Conservation (phyloP, 2,113 vertebrate genomes). For the Holacanthus passer region DNA sequence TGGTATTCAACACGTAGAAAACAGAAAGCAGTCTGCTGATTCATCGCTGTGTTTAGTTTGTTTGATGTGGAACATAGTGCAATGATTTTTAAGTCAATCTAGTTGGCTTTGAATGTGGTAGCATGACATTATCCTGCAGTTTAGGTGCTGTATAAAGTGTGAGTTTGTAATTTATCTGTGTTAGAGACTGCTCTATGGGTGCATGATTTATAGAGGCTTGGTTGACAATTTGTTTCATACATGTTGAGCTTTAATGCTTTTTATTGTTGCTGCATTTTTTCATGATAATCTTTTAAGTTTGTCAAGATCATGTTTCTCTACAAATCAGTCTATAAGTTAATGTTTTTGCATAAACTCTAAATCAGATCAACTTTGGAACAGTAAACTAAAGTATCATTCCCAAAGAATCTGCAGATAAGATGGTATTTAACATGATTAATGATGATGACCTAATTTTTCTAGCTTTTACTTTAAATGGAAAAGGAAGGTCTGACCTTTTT, state of each 20-base stretch:
- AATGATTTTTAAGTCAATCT: background rate
- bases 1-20: background rate
- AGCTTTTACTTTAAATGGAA: background rate
- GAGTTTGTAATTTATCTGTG: background rate
- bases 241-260: background rate
- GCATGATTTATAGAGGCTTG: background rate
- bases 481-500: constrained; percentile 4
- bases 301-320: background rate
- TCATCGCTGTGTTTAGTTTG: background rate
- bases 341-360: background rate
- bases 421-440: too few species aligned
- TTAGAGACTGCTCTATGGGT: background rate
- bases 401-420: background rate
- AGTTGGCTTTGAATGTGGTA: background rate
- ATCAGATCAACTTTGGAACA: background rate
- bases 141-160: background rate
- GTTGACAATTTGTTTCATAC: background rate
- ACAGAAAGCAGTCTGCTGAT: background rate
- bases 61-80: background rate
- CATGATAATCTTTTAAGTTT: background rate
- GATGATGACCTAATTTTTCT: background rate
- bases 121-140: background rate
- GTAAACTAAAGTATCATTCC: background rate
- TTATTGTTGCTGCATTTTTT: background rate
- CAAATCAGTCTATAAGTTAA: background rate